Evolutionary conservation across 2,797 vertebrate genomes (phyloP).

Genomic region (Acanthopagrus latus): DNA sequence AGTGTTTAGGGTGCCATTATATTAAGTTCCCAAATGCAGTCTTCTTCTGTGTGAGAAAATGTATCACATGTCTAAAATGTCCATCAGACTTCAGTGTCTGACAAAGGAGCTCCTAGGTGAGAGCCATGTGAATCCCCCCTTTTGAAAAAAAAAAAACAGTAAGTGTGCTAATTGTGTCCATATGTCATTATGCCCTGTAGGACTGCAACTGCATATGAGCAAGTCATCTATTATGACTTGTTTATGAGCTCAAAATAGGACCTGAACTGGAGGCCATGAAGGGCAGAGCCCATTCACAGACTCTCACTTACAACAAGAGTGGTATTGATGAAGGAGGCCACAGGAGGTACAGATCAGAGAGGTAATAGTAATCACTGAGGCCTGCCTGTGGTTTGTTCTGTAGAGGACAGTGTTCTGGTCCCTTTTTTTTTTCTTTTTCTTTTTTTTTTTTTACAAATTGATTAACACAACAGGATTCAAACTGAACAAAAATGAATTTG

Average conservation of each 20-base stretch:
- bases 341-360: conserved; percentile 20
- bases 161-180: conserved; percentile 48
- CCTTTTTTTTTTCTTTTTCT: too few relatives aligned
- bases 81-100: neutral
- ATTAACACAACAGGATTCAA: neutral
- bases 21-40: neutral
- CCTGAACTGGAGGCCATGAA: conserved; percentile 26
- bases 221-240: conserved; percentile 67
- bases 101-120: neutral
- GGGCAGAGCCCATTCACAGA: conserved; percentile 26
- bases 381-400: neutral
- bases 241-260: conserved; percentile 64
- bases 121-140: neutral
- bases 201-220: conserved; percentile 53
- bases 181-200: conserved; percentile 41
- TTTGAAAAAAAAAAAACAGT: conserved; percentile 20
- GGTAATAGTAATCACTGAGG: conserved; percentile 17
- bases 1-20: neutral
- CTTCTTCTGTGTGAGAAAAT: neutral
- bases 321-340: conserved; percentile 53
- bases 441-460: neutral
- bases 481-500: neutral
- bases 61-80: neutral
- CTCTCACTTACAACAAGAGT: conserved; percentile 44
- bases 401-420: neutral